phyloP scores from a whole-genome alignment of 1,140 invertebrate species.

The Scaptomyza pallida region DNA sequence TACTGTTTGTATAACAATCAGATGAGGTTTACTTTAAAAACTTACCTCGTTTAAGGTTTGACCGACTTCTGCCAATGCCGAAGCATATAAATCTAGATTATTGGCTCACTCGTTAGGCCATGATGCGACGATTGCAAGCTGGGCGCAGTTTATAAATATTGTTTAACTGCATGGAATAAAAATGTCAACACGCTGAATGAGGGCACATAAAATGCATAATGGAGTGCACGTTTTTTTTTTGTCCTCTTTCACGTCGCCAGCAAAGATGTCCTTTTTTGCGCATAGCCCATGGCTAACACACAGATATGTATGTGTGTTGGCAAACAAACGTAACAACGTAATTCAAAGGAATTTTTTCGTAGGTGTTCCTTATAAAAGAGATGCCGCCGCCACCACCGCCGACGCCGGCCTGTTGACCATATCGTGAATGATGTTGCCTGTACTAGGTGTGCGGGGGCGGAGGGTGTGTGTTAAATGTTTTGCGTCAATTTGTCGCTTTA shows the following conservation, averaged over 20 bases:
- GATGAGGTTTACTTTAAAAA: too few relatives aligned
- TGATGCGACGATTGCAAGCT: not conserved
- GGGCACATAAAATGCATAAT: conserved; percentile 75
- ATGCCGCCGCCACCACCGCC: conserved; percentile 56
- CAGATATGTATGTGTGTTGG: not conserved
- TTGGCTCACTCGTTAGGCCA: not conserved
- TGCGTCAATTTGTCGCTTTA: conserved; percentile 79
- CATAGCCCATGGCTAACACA: conserved; percentile 57
- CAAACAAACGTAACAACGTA: conserved; percentile 43
- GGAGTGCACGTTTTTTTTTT: conserved; percentile 51
- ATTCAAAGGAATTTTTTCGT: conserved; percentile 77
- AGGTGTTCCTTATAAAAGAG: conserved; percentile 56
- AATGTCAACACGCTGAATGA: conserved; percentile 71
- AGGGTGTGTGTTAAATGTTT: conserved; percentile 72
- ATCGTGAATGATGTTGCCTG: conserved; percentile 11
- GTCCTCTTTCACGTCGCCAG: conserved; percentile 22
- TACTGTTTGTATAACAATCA: conserved; percentile 28
- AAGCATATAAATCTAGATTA: conserved; percentile 1
- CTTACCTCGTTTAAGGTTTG: too few relatives aligned
- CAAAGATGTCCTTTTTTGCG: conserved; percentile 77
- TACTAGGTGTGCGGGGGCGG: not conserved
- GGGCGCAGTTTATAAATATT: conserved; percentile 71
- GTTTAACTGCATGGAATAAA: conserved; percentile 77
- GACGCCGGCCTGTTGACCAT: conserved; percentile 48
- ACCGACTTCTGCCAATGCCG: too few relatives aligned